A percentile compares a stretch with the other conserved stretches of the same genome.
Conservation (phyloP, 2,888 invertebrate species). For the Spicauda simplicius region DNA sequence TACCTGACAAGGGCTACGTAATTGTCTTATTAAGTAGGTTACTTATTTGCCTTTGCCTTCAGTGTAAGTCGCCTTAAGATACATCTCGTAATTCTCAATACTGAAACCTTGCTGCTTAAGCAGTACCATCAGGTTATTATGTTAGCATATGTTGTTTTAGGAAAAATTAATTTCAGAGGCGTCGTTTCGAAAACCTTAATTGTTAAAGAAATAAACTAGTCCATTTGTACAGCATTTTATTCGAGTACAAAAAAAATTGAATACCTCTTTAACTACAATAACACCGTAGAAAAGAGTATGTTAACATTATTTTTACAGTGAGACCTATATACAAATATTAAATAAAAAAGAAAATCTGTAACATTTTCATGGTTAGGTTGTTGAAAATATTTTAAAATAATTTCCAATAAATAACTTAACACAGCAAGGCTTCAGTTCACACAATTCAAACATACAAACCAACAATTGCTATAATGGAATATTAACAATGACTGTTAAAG, state of each 20-base stretch:
- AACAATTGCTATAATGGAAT: slow-evolving; percentile 48
- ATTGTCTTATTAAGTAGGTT: neutral
- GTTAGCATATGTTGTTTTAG: neutral
- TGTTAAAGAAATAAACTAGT: neutral
- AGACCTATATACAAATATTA: neutral
- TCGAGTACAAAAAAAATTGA: neutral
- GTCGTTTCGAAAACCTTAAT: neutral
- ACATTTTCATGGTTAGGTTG: neutral
- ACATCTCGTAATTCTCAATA: slow-evolving; percentile 2
- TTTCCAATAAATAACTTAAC: neutral
- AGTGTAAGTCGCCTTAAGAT: neutral
- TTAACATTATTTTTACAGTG: neutral
- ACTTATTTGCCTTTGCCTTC: neutral
- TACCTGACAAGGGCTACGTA: neutral
- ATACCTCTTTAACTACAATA: neutral
- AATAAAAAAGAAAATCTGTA: neutral
- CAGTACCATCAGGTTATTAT: neutral
- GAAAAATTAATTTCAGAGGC: neutral
- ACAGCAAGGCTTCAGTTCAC: slow-evolving; percentile 53
- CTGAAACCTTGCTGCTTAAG: slow-evolving; percentile 12
- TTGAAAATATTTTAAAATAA: neutral
- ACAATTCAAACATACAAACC: slow-evolving; percentile 34
- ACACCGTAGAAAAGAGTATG: neutral
- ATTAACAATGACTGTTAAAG: slow-evolving; percentile 39
- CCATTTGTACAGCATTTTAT: neutral